These are phyloP conservation scores for Pheosia tremula DNA, from an alignment of 2,888 invertebrate genomes.

Conservation along the genomic window DNA sequence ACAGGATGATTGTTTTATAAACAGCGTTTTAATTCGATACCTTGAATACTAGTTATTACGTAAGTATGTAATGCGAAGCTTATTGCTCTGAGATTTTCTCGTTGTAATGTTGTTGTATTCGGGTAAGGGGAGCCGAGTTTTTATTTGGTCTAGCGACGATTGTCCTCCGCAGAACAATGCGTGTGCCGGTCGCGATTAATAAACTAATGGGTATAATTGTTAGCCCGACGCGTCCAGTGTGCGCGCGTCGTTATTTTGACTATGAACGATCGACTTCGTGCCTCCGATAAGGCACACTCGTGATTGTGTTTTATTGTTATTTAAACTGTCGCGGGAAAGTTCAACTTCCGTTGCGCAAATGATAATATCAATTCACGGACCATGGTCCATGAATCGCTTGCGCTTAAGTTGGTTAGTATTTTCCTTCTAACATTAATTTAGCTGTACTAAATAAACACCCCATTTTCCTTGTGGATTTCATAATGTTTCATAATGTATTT, in stretches of 20 bases:
- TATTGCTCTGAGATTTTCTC: constrained; percentile 57
- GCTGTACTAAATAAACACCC: not conserved
- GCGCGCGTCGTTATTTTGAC: constrained; percentile 77
- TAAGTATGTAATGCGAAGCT: constrained; percentile 60
- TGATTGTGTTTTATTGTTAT: constrained; percentile 65
- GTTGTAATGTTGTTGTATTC: constrained; percentile 55
- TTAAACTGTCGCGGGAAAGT: constrained; percentile 61
- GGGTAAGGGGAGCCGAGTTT: constrained; percentile 60
- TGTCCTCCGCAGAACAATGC: constrained; percentile 78
- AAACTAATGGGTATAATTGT: constrained; percentile 78
- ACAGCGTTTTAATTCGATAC: constrained; percentile 31
- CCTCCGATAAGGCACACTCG: constrained; percentile 74
- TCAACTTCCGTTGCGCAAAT: constrained; percentile 58
- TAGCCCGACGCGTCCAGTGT: constrained; percentile 50
- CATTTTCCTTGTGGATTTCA: not conserved
- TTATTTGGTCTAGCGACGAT: constrained; percentile 81
- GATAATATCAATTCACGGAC: constrained; percentile 42
- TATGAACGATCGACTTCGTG: constrained; percentile 74
- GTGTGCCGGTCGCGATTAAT: constrained; percentile 68
- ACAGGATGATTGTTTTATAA: constrained; percentile 7
- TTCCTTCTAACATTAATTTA: not conserved
- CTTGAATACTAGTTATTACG: constrained; percentile 46
- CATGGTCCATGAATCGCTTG: not conserved
- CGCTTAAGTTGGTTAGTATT: not conserved
- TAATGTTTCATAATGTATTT: too few relatives aligned